These are phyloP conservation scores for Sebastes iracundus DNA, from an alignment of 2,797 vertebrate species.

Conservation along the genomic window DNA sequence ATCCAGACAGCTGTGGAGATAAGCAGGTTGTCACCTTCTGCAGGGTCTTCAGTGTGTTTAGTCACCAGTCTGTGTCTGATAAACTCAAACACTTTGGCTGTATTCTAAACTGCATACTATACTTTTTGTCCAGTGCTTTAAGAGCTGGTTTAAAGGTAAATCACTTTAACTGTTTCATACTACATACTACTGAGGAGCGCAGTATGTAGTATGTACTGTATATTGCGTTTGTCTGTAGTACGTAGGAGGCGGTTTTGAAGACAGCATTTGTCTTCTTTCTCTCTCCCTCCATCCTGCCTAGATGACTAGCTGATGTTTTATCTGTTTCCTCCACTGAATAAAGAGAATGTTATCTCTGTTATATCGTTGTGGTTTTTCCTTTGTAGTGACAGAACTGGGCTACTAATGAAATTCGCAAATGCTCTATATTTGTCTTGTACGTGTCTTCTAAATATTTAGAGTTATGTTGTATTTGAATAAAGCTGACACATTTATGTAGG, in stretches of 20 bases:
- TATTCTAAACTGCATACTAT: no score
- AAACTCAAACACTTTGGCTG: background rate
- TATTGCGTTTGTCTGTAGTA: no score
- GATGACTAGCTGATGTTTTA: slow-evolving; percentile 1
- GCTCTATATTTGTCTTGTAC: background rate
- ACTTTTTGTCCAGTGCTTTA: no score
- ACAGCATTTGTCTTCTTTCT: slow-evolving; percentile 1
- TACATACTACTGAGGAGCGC: no score
- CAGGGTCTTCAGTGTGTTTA: slow-evolving; percentile 18
- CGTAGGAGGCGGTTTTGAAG: no score
- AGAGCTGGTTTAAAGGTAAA: no score
- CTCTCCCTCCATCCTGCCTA: background rate
- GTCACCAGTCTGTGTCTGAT: slow-evolving; percentile 21
- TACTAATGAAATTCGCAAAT: background rate
- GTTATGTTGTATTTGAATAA: background rate
- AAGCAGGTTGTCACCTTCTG: slow-evolving; percentile 37
- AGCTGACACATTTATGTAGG: background rate
- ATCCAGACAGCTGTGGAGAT: slow-evolving; percentile 51
- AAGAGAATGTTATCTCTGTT: background rate
- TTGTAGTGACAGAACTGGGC: slow-evolving; percentile 18
- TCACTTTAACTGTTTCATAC: no score
- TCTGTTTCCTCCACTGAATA: background rate
- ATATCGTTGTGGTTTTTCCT: background rate
- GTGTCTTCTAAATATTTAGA: background rate
- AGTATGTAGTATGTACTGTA: no score